phyloP scores from a whole-genome alignment of 2,113 vertebrate species.

The Mugil cephalus region DNA sequence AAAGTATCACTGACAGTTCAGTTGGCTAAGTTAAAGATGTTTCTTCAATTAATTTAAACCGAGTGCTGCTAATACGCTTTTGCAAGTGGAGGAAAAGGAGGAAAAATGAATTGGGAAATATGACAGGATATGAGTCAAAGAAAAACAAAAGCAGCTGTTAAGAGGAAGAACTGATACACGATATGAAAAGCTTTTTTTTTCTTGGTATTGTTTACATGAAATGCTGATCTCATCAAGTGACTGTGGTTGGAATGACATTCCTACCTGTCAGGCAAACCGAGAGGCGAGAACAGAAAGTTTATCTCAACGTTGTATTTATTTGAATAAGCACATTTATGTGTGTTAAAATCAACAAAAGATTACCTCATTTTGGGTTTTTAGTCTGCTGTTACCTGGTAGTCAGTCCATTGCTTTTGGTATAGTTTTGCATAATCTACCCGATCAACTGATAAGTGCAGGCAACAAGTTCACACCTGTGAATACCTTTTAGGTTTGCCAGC shows the following conservation, averaged over 20 bases:
- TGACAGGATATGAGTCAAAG: background rate
- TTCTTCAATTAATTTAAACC: background rate
- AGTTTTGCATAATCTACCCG: background rate
- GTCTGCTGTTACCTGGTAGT: background rate
- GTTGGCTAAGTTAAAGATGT: background rate
- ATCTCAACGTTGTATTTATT: too few species aligned
- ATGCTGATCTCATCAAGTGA: slow-evolving; percentile 37
- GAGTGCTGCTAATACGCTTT: background rate
- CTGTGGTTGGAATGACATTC: slow-evolving; percentile 3
- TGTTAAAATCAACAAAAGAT: background rate
- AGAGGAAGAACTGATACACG: background rate
- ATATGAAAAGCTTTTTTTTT: background rate
- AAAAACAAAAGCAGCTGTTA: background rate
- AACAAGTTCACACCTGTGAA: slow-evolving; percentile 51
- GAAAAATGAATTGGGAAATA: background rate
- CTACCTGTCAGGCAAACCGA: background rate
- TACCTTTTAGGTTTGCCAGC: background rate
- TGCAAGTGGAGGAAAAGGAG: background rate
- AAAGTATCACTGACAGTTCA: slow-evolving; percentile 9
- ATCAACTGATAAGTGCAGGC: background rate
- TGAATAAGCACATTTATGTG: background rate
- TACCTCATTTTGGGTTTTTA: background rate
- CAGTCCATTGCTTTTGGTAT: background rate
- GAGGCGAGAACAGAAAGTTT: background rate
- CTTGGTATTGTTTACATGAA: background rate